Percentiles rank a stretch among this genome's conserved stretches.
Conservation (phyloP, 2,113 vertebrate genomes). For the Bubalus kerabau region DNA sequence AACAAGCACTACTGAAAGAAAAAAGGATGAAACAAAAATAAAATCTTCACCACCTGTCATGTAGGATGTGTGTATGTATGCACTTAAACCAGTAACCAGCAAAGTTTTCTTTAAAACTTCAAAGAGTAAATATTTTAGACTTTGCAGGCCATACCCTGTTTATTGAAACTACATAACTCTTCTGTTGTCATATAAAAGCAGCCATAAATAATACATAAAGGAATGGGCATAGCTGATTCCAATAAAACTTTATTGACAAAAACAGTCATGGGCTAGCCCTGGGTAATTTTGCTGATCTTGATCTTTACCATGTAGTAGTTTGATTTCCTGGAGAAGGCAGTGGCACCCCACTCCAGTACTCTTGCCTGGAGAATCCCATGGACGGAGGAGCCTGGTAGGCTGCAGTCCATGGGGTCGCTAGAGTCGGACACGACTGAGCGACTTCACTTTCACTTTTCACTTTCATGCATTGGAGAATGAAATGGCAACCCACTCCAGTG, state of each 20-base stretch:
- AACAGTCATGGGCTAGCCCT: neutral
- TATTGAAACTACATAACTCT: neutral
- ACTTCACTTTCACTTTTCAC: too few relatives aligned
- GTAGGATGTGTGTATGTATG: neutral
- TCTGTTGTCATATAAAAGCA: neutral
- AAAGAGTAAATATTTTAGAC: neutral
- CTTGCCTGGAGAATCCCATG: too few relatives aligned
- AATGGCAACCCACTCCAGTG: too few relatives aligned
- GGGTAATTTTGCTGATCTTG: neutral
- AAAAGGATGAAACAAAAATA: neutral
- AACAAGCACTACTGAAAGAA: neutral
- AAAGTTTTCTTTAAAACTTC: neutral
- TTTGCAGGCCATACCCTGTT: neutral
- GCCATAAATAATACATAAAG: neutral
- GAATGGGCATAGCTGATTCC: neutral
- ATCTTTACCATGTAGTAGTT: neutral
- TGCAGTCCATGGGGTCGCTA: too few relatives aligned
- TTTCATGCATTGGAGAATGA: too few relatives aligned
- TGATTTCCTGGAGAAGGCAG: neutral
- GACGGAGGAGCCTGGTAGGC: too few relatives aligned
- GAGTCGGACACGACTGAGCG: too few relatives aligned
- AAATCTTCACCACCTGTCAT: neutral
- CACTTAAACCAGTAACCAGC: neutral
- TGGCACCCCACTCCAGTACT: too few relatives aligned
- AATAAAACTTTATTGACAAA: neutral